Evolutionary conservation across 2,113 vertebrate genomes (phyloP).

Genomic region (Narcine bancroftii): DNA sequence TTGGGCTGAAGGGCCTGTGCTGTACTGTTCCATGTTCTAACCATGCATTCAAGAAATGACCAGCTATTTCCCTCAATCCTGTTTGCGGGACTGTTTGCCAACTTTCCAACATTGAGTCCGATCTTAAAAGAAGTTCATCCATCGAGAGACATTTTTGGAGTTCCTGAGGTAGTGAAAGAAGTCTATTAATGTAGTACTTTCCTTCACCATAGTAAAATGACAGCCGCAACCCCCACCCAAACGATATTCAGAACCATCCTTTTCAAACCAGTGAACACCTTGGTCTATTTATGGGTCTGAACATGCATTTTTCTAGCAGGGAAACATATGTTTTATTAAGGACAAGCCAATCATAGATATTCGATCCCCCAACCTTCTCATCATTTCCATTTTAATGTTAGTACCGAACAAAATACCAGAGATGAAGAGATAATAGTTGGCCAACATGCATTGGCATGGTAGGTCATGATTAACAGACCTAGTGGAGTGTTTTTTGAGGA

Average conservation of each 20-base stretch:
- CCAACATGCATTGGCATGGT: too few species aligned
- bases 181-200: not conserved
- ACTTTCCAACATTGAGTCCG: too few species aligned
- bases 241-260: not conserved
- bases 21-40: too few species aligned
- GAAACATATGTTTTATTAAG: slow-evolving; percentile 1
- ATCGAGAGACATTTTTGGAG: not conserved
- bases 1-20: too few species aligned
- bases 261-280: not conserved
- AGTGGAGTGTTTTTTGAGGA: too few species aligned
- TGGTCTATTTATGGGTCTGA: slow-evolving; percentile 16
- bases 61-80: not conserved
- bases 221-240: too few species aligned
- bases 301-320: not conserved
- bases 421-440: not conserved
- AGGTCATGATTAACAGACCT: too few species aligned
- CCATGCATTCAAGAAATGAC: not conserved
- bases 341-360: not conserved
- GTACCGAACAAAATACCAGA: not conserved
- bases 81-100: not conserved
- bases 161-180: not conserved
- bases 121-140: not conserved
- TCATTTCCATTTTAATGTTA: not conserved
- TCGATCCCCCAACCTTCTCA: not conserved
- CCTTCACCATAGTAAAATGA: not conserved